These are phyloP conservation scores for Norana najaformis DNA, from an alignment of 2,888 invertebrate genomes.

Conservation along the genomic window DNA sequence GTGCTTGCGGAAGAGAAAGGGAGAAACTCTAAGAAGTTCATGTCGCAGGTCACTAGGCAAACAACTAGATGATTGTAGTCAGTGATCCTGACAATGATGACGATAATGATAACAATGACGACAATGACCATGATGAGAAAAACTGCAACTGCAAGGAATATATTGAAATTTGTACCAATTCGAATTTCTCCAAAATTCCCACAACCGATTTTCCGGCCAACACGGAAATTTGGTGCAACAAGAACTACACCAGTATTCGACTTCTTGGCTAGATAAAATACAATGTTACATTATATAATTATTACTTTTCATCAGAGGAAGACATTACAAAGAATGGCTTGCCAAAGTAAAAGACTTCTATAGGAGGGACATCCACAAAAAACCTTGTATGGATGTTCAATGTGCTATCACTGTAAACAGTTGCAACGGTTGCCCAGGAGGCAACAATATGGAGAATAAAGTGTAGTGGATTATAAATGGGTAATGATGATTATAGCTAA, in stretches of 20 bases:
- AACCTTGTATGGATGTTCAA: too few species aligned
- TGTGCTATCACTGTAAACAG: too few species aligned
- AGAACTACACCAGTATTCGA: background rate
- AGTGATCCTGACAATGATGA: background rate
- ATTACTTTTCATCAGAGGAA: background rate
- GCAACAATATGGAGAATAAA: too few species aligned
- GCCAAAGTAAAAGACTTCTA: too few species aligned
- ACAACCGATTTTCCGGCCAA: slow-evolving; percentile 99
- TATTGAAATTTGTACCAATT: slow-evolving; percentile 64
- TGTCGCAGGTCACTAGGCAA: too few species aligned
- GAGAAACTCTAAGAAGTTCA: too few species aligned
- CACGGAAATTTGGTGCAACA: slow-evolving; percentile 96
- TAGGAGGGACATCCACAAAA: background rate
- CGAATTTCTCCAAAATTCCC: slow-evolving; percentile 99
- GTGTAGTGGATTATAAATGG: too few species aligned
- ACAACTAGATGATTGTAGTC: background rate
- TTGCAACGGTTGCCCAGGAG: too few species aligned
- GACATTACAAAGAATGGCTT: background rate
- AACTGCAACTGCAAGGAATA: background rate
- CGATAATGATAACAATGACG: background rate
- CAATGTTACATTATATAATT: background rate
- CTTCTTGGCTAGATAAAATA: slow-evolving; percentile 2
- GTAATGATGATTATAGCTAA: too few species aligned
- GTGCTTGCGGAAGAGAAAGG: too few species aligned
- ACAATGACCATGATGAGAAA: background rate